phyloP scores from a whole-genome alignment of 2,113 vertebrate species.

The Antechinus flavipes region DNA sequence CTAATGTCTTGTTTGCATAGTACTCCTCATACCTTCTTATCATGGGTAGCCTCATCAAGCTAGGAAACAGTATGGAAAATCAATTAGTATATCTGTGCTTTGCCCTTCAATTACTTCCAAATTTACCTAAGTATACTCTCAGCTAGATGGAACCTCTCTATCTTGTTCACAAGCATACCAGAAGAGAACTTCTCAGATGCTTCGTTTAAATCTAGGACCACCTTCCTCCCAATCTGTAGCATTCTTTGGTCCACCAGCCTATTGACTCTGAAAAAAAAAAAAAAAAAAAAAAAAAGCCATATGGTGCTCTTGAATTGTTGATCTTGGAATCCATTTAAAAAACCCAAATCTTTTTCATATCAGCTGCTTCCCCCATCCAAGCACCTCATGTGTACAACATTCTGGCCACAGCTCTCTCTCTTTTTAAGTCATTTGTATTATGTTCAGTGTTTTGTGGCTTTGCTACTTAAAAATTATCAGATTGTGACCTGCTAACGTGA shows the following conservation, averaged over 20 bases:
- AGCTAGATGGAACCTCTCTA: not conserved
- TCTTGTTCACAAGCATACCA: not conserved
- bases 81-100: not conserved
- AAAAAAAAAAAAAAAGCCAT: not conserved
- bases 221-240: not conserved
- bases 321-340: not conserved
- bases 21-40: not conserved
- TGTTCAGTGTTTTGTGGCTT: not conserved
- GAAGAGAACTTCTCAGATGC: not conserved
- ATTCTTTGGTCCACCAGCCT: not conserved
- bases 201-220: not conserved
- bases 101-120: not conserved
- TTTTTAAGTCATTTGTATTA: not conserved
- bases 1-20: not conserved
- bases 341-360: not conserved
- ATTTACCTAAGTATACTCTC: not conserved
- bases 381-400: not conserved
- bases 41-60: not conserved
- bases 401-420: not conserved
- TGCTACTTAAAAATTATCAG: not conserved
- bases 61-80: not conserved
- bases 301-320: not conserved
- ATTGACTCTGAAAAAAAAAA: not conserved
- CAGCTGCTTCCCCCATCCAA: not conserved
- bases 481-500: not conserved